Base-by-base conservation (phyloP, 1,140 invertebrate species). In the Lucilia cuprina region DNA sequence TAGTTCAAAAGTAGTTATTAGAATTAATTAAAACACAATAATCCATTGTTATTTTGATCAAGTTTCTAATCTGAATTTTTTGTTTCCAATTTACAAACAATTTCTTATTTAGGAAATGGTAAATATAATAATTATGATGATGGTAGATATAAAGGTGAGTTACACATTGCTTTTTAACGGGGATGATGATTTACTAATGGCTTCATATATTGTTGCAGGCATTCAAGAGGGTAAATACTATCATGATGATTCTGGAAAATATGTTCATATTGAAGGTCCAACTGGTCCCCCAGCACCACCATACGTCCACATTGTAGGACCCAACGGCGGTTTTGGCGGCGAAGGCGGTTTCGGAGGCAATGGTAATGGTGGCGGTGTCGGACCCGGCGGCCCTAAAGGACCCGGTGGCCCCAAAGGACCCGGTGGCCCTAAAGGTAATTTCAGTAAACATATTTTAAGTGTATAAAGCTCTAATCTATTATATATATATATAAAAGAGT, bases 171-270 rank as follows among this genome's bases (percentile, higher is more conserved):
- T 14, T 8, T 5, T 34, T 78, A 47, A 21, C 21, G n/a, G 5
- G 7, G 2, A 21, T 47, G 4, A 17, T 35, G 21, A 5, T 21
- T 70, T 13, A 75, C 21, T 74, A 35, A 50, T 19, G 19, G n/a
- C 25, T 41, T 30, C 83, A 19, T 65, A 10, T 14, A 30, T 10
- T 47, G 3, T 83, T 82, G 9, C 14, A 90, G 89, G 85, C 87
- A 85, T 88, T 86, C 85, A 85, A 74, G 85, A 89, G 86, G 92
- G 92, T 17, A 92, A 92, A 89, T 93, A 93, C 86, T 86, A 92
- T 86, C 93, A 92, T 13, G 92, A 92, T 77, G 91, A 92, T 87
- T 92, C 93, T 85, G 91, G 92, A 74, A 91, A 91, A 89, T 93
- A 93, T 88, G 92, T 89, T 13, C 93, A 92, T 85, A 83, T 91